Conservation (phyloP, 2,113 vertebrate species). For the Sitta europaea region DNA sequence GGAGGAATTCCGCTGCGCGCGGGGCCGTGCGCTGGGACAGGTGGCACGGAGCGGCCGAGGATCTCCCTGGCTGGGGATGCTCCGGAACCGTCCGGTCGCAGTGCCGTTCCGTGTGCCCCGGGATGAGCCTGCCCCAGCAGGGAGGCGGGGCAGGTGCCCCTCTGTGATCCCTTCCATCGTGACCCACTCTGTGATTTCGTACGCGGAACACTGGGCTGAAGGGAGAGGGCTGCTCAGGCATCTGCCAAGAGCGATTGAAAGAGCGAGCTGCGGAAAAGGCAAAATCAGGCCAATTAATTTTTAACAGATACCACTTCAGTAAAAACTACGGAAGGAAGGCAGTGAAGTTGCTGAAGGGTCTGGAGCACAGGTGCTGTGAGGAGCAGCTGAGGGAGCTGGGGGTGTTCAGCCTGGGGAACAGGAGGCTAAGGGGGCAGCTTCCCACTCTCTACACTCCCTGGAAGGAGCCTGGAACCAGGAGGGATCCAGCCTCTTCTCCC, state of each 20-base stretch:
- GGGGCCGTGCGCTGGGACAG: fast-evolving
- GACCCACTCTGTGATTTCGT: background rate
- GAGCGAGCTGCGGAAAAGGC: background rate
- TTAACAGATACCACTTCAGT: background rate
- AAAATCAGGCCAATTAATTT: background rate
- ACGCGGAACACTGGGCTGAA: background rate
- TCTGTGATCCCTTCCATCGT: fast-evolving
- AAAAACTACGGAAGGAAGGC: background rate
- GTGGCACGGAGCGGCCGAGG: background rate
- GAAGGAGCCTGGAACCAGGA: background rate
- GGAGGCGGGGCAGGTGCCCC: too few relatives aligned
- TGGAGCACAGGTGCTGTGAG: background rate
- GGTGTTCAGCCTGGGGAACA: background rate
- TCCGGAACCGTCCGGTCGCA: too few relatives aligned
- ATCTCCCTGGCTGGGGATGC: too few relatives aligned
- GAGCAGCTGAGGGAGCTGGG: background rate
- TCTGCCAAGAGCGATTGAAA: fast-evolving
- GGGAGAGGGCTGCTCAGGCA: fast-evolving
- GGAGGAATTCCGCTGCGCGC: fast-evolving
- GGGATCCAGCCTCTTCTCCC: fast-evolving
- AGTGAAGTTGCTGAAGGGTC: background rate
- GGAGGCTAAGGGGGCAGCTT: too few relatives aligned
- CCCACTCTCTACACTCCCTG: too few relatives aligned
- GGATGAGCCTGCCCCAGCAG: background rate
- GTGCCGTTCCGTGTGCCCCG: fast-evolving